Evolutionary conservation across 2,113 vertebrate genomes (phyloP).

Genomic region (Nicator chloris): DNA sequence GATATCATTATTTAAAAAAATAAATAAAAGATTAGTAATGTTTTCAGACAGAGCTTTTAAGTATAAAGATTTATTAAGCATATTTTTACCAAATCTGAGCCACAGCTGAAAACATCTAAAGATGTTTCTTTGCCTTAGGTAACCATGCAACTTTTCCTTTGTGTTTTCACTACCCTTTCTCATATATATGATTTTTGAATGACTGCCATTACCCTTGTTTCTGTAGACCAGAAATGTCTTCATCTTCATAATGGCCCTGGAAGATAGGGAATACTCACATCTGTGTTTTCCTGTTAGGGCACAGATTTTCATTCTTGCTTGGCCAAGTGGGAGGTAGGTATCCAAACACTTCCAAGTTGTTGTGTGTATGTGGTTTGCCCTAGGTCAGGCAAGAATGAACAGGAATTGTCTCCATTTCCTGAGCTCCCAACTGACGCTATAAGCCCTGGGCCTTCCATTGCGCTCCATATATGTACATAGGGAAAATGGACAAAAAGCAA

Average conservation of each 20-base stretch:
- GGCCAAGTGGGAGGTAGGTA: neutral
- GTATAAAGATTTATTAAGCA: neutral
- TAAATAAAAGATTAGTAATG: neutral
- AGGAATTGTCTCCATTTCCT: neutral
- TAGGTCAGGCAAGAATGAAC: neutral
- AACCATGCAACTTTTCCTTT: neutral
- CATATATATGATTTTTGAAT: neutral
- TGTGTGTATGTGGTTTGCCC: neutral
- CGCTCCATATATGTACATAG: rapidly evolving
- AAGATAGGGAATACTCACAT: neutral
- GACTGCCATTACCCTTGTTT: neutral
- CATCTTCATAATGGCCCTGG: neutral
- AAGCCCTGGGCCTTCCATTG: neutral
- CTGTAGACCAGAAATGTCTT: neutral
- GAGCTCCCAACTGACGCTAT: neutral
- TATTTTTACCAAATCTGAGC: neutral
- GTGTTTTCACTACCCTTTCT: neutral
- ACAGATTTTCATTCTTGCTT: neutral
- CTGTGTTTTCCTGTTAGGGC: neutral
- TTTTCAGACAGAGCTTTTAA: slow-evolving; percentile 14
- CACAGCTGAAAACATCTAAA: neutral
- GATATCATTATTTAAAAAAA: slow-evolving; percentile 55
- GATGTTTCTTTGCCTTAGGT: neutral
- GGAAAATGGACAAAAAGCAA: neutral
- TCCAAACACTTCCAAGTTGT: neutral